Conservation (phyloP, 2,113 vertebrate species). For the Podarcis raffonei region DNA sequence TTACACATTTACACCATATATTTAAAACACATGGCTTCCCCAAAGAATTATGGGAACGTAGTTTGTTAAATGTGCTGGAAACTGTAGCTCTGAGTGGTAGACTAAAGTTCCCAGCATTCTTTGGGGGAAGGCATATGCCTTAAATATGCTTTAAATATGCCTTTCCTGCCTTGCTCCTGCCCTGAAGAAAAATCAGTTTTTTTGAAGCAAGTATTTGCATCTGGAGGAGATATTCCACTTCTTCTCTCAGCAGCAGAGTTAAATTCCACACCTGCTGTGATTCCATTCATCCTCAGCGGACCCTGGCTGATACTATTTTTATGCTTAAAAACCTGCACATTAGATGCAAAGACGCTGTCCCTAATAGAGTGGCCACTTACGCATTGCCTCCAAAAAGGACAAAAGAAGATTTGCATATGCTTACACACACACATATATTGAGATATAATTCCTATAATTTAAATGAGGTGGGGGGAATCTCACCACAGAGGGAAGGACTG, state of each 20-base stretch:
- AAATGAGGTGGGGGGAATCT: background rate
- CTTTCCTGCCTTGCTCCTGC: background rate
- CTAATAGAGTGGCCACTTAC: background rate
- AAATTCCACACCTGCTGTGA: background rate
- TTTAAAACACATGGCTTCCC: background rate
- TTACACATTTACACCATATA: background rate
- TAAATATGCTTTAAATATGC: too few species aligned
- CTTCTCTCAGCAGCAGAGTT: too few species aligned
- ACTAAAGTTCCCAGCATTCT: too few species aligned
- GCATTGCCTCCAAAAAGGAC: background rate
- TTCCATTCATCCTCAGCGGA: background rate
- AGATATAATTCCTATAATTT: background rate
- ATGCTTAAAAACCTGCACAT: background rate
- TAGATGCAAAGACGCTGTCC: background rate
- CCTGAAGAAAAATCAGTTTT: background rate
- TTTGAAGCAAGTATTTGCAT: background rate
- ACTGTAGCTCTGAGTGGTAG: too few species aligned
- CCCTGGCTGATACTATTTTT: background rate
- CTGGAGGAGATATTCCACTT: background rate
- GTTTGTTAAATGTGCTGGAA: too few species aligned
- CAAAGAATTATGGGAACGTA: too few species aligned
- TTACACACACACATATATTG: background rate
- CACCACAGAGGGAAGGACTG: background rate
- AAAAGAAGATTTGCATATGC: background rate
- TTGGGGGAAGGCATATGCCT: too few species aligned